Base-by-base conservation (phyloP, 1,140 invertebrate species). In the Homalodisca vitripennis region DNA sequence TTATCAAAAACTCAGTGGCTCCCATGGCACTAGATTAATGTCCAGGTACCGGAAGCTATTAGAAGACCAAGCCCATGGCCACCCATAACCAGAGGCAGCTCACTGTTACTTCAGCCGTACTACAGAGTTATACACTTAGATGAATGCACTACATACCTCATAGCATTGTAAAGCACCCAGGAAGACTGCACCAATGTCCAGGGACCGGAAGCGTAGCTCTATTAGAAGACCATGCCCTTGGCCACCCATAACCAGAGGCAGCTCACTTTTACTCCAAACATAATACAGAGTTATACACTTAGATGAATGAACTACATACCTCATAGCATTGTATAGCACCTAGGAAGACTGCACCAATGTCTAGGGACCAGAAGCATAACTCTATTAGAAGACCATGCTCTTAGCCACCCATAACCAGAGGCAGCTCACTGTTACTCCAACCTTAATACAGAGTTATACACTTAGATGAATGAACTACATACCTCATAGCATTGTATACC, bases 291-390 rank as follows among this genome's bases (percentile, higher is more conserved):
- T n/a, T n/a, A n/a, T n/a, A n/a, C n/a, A n/a, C n/a, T n/a, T n/a
- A n/a, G n/a, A n/a, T n/a, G n/a, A n/a, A n/a, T n/a, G n/a, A n/a
- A n/a, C 6, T 53, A n/a, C 48, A 27, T n/a, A 60, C 55, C 55
- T 60, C 55, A 60, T 60, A 60, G n/a, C 2, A 6, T n/a, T 60
- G 55, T 14, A 13, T 26, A 60, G 24, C 12, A 6, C 55, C 55
- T 3, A 60, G 55, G 29, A 60, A 60, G 24, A 60, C 26, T 22
- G 55, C 22, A 60, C 55, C 55, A 10, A 60, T 60, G n/a, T 60
- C 55, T 2, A 60, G 26, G 14, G 55, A 60, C 27, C 55, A 27
- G 3, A 60, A n/a, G 29, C 29, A 27, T 6, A 60, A 24, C 24
- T 60, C 10, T 6, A 60, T 24, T 6, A 27, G 3, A 27, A 26